phyloP scores from a whole-genome alignment of 1,140 invertebrate species.

The Globodera ellingtonae region DNA sequence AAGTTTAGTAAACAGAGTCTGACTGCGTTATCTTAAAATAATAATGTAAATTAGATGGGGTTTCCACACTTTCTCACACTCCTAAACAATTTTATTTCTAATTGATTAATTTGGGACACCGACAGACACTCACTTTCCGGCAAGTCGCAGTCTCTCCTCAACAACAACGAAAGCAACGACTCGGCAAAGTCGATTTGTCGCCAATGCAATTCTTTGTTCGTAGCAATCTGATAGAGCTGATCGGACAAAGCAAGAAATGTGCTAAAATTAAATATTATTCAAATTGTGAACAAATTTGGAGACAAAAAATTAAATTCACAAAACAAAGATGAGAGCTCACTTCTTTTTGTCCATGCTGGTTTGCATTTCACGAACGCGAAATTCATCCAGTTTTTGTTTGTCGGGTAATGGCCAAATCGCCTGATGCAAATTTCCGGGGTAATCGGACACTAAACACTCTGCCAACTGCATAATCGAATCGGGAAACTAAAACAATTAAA shows the following conservation, averaged over 20 bases:
- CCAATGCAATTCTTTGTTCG: conserved; percentile 72
- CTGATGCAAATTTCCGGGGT: conserved; percentile 40
- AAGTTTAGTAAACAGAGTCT: too few species aligned
- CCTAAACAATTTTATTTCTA: too few species aligned
- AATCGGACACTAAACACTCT: conserved; percentile 33
- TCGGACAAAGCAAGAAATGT: neutral
- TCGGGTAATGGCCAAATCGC: conserved; percentile 17
- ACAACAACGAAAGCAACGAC: conserved; percentile 74
- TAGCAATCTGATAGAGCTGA: conserved; percentile 10
- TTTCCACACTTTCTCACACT: too few species aligned
- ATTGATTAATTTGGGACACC: too few species aligned
- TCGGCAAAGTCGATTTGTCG: conserved; percentile 77
- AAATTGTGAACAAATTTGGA: neutral
- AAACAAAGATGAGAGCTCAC: too few species aligned
- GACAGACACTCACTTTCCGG: conserved; percentile 64
- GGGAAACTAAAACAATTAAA: conserved; percentile 47
- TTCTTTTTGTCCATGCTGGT: neutral
- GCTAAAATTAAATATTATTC: conserved; percentile 2
- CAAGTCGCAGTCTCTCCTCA: conserved; percentile 75
- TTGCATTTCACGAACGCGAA: neutral
- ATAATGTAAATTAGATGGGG: too few species aligned
- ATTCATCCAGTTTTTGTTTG: conserved; percentile 25
- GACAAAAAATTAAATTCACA: too few species aligned
- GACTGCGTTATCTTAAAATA: too few species aligned
- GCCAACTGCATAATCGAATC: conserved; percentile 41